Conservation (phyloP, 2,797 vertebrate genomes). For the Enteromius trimaculatus region DNA sequence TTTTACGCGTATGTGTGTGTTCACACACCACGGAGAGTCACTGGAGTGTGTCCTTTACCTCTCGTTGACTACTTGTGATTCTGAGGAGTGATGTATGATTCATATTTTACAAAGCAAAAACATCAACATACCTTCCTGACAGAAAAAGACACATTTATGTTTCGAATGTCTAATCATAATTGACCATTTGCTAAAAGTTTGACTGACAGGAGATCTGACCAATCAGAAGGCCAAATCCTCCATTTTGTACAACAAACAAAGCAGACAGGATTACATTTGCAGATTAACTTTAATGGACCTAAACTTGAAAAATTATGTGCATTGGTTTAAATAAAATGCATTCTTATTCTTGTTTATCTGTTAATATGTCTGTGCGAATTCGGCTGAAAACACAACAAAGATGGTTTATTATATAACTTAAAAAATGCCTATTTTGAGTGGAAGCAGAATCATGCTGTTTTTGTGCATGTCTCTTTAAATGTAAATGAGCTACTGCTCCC, state of each 20-base stretch:
- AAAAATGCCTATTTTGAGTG: not conserved
- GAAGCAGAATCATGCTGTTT: not conserved
- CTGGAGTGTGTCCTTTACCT: conserved; percentile 42
- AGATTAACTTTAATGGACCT: too few species aligned
- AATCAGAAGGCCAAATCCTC: too few species aligned
- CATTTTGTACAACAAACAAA: too few species aligned
- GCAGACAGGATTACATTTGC: too few species aligned
- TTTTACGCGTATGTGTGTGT: not conserved
- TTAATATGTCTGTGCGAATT: too few species aligned
- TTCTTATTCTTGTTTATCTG: too few species aligned
- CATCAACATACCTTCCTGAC: not conserved
- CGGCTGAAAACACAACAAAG: not conserved
- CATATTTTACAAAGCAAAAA: conserved; percentile 5
- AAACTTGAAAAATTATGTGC: too few species aligned
- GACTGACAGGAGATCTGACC: too few species aligned
- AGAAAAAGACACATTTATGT: not conserved
- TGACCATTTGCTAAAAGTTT: too few species aligned
- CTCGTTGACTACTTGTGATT: conserved; percentile 34
- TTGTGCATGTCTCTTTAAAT: not conserved
- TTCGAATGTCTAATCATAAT: not conserved
- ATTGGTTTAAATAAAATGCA: too few species aligned
- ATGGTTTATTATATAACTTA: not conserved
- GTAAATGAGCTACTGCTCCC: not conserved
- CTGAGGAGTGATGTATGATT: not conserved
- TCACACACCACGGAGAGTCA: conserved; percentile 32